phyloP scores from a whole-genome alignment of 2,888 invertebrate species.

The Elysia crispata region DNA sequence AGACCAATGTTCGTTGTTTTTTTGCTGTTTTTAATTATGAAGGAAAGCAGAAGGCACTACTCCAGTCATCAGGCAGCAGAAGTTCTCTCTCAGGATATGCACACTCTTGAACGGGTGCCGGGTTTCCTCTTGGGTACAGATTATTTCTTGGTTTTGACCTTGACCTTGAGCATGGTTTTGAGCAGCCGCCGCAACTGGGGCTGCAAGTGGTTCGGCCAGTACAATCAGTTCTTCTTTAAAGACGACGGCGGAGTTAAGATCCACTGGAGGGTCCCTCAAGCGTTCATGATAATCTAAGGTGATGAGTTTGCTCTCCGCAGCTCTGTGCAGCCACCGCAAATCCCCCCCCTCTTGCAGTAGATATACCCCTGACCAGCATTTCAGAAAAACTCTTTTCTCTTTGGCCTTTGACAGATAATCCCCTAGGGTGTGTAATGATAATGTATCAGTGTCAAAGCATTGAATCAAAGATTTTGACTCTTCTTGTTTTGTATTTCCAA shows the following conservation, averaged over 20 bases:
- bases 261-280: constrained; percentile 4
- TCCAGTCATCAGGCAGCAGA: too few relatives aligned
- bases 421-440: background rate
- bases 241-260: background rate
- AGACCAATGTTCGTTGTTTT: too few relatives aligned
- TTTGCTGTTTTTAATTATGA: too few relatives aligned
- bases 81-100: too few relatives aligned
- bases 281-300: background rate
- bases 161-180: too few relatives aligned
- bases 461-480: background rate
- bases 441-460: constrained; percentile 26
- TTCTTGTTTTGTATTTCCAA: background rate
- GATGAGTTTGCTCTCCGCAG: background rate
- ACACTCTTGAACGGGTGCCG: too few relatives aligned
- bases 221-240: constrained; percentile 29
- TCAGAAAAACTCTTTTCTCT: constrained; percentile 26
- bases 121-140: too few relatives aligned
- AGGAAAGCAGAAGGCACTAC: too few relatives aligned
- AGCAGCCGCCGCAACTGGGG: too few relatives aligned
- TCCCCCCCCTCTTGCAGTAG: constrained; percentile 31
- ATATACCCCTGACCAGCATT: background rate
- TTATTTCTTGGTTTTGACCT: too few relatives aligned
- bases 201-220: background rate
- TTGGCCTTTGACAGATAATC: background rate
- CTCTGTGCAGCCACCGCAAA: constrained; percentile 3